Evolutionary conservation across 1,140 invertebrate species (phyloP).

Genomic region (Drosophila asahinai): DNA sequence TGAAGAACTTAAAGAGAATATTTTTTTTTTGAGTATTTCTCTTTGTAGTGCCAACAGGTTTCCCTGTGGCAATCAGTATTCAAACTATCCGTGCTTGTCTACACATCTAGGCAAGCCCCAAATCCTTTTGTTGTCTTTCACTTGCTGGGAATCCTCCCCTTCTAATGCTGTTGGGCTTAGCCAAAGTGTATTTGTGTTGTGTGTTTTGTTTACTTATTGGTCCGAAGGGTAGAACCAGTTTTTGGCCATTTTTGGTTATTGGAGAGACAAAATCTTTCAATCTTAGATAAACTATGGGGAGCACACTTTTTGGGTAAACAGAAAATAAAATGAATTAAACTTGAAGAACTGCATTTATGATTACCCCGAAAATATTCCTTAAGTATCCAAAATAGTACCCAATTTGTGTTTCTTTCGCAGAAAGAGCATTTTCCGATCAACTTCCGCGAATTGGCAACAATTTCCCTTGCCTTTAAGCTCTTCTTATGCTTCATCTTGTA

Average conservation of each 20-base stretch:
- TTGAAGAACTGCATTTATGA: background rate
- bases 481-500: conserved; percentile 31
- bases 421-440: conserved; percentile 9
- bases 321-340: background rate
- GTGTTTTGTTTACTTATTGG: conserved; percentile 34
- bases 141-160: conserved; percentile 44
- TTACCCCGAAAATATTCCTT: background rate
- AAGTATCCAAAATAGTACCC: background rate
- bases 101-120: conserved; percentile 22
- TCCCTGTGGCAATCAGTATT: conserved; percentile 35
- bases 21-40: background rate
- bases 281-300: background rate
- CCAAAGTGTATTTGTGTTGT: conserved; percentile 50
- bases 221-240: conserved; percentile 24
- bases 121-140: conserved; percentile 54
- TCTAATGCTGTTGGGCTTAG: conserved; percentile 56
- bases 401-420: background rate
- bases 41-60: conserved; percentile 52
- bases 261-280: background rate
- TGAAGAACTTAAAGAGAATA: conserved; percentile 1
- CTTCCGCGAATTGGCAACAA: background rate
- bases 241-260: conserved; percentile 3
- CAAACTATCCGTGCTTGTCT: conserved; percentile 19
- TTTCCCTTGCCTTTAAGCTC: conserved; percentile 9
- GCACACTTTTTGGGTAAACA: conserved; percentile 1